Evolutionary conservation across 2,113 vertebrate species (phyloP), one percentile per base, ranked within the genome.

Genomic region (Ifrita kowaldi): DNA sequence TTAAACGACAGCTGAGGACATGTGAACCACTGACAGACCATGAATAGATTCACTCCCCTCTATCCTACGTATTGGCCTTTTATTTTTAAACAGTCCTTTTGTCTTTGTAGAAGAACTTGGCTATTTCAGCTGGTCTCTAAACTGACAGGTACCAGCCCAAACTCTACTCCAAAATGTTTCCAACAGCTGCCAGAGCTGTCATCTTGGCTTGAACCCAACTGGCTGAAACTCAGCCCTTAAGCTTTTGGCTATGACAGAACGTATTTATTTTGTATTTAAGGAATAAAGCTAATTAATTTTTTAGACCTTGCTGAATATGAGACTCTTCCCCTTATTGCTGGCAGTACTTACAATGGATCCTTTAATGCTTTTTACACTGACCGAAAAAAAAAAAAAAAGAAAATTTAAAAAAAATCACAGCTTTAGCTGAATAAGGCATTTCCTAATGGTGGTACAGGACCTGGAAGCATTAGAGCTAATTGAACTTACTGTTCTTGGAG

Each of bases 381-480:
- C 2, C 0, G 63, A 22, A 69, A 52, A 55, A 60, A 47, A 55
- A 17, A 8, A 24, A 35, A 22, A 5, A 44, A 37, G 10, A 6
- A 56, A 32, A 11, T 60, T 21, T 11, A 11, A 52, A 53, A 53
- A 23, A 13, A 6, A 4, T 21, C 53, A 11, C 16, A 47, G 23
- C 27, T 93, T 95, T 41, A 90, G 96, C 95, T 95, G 95, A 94
- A 77, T 85, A 86, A 95, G 64, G 44, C 60, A 75, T 87, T 95
- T 96, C 68, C 47, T 96, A 94, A 86, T 88, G 71, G 80, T 86
- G 56, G 57, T 49, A 75, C 81, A 89, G 79, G 79, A 81, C 75
- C 90, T 96, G 60, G 64, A 93, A 94, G 75, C 71, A 84, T 67
- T 90, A 89, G 50, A 92, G 47, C 76, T 92, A 95, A 95, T 84